Conservation (phyloP, 2,797 vertebrate genomes). For the Eurystomus glaucurus region DNA sequence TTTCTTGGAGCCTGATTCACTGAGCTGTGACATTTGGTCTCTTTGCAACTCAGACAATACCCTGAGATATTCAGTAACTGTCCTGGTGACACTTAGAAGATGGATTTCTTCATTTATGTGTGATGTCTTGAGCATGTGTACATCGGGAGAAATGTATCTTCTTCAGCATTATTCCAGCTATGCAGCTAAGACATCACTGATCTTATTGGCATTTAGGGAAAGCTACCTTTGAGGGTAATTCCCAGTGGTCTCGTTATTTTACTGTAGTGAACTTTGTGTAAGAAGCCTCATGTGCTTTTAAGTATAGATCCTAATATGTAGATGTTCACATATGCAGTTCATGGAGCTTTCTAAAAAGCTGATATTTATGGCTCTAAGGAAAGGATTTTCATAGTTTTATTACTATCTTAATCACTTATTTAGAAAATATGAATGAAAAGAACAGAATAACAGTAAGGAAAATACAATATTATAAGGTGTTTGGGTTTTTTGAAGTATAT, state of each 20-base stretch:
- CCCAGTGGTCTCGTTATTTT: neutral
- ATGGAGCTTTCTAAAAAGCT: neutral
- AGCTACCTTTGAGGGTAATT: neutral
- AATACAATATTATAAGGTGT: neutral
- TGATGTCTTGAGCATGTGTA: neutral
- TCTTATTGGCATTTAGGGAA: neutral
- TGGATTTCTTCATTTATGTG: neutral
- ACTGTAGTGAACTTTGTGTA: neutral
- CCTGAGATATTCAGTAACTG: neutral
- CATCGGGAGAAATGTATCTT: neutral
- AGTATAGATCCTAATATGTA: neutral
- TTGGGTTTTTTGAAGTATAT: neutral
- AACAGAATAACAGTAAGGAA: neutral
- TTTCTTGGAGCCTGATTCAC: neutral
- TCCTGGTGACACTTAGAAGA: neutral
- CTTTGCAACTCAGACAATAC: neutral
- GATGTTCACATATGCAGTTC: neutral
- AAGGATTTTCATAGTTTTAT: neutral
- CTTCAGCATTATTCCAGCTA: neutral
- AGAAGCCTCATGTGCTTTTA: neutral
- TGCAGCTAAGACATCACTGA: neutral
- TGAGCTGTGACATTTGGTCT: neutral
- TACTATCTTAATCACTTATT: neutral
- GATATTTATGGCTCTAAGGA: neutral
- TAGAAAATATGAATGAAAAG: neutral